phyloP scores from a whole-genome alignment of 2,888 invertebrate species.

The Allacma fusca region DNA sequence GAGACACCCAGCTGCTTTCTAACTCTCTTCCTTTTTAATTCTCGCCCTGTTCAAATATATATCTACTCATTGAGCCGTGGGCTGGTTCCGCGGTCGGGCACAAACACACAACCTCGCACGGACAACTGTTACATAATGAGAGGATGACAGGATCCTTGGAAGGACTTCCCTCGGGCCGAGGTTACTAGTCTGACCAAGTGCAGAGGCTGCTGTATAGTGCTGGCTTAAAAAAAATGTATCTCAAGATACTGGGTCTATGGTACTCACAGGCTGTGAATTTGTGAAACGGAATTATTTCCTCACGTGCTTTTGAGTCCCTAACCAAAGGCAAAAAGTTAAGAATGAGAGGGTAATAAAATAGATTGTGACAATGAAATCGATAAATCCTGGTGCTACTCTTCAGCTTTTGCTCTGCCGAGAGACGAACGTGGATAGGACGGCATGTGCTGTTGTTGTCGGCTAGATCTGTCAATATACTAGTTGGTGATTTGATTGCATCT shows the following conservation, averaged over 20 bases:
- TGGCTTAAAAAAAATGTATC: too few species aligned
- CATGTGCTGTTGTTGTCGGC: not conserved
- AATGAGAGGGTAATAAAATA: not conserved
- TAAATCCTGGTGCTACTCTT: constrained; percentile 1
- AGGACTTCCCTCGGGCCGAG: not conserved
- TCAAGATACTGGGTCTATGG: too few species aligned
- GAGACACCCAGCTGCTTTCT: too few species aligned
- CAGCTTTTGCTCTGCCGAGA: not conserved
- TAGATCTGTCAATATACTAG: not conserved
- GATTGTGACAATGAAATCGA: not conserved
- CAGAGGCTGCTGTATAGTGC: too few species aligned
- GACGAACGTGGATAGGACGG: not conserved
- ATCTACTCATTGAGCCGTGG: not conserved
- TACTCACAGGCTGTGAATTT: too few species aligned
- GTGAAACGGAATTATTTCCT: too few species aligned
- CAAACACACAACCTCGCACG: not conserved
- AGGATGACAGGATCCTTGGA: not conserved
- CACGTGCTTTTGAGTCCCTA: too few species aligned
- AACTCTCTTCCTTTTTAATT: too few species aligned
- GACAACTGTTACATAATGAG: too few species aligned
- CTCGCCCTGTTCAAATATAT: too few species aligned
- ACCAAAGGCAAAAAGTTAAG: too few species aligned
- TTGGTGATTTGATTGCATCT: constrained; percentile 5
- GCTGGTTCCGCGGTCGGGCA: constrained; percentile 6
- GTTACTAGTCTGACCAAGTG: too few species aligned